These are phyloP conservation scores for Pontoporia blainvillei DNA, from an alignment of 2,113 vertebrate genomes.

Conservation along the genomic window DNA sequence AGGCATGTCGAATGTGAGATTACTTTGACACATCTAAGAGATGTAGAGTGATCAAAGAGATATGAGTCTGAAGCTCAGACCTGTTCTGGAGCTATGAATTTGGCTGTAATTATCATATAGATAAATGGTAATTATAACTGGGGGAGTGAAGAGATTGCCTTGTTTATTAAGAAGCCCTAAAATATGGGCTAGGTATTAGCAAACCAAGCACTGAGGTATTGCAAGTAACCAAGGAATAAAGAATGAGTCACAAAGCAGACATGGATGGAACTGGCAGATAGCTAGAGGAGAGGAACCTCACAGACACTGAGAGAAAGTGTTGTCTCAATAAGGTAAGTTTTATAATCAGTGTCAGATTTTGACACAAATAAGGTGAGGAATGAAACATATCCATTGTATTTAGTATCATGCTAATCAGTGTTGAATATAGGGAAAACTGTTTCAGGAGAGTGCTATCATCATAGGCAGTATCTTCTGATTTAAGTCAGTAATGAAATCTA, in stretches of 20 bases:
- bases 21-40: neutral
- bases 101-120: neutral
- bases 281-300: neutral
- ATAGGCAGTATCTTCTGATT: neutral
- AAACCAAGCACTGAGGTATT: neutral
- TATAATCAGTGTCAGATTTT: neutral
- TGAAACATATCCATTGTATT: neutral
- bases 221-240: neutral
- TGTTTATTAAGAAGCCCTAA: neutral
- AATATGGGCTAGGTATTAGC: neutral
- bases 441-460: too few species aligned
- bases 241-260: neutral
- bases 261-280: neutral
- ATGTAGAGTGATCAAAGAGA: neutral
- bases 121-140: neutral
- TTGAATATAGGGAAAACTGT: neutral
- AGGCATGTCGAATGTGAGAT: neutral
- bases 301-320: neutral
- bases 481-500: neutral
- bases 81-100: neutral
- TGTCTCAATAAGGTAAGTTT: neutral
- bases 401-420: neutral
- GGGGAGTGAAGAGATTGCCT: neutral
- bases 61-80: neutral
- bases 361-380: neutral